Evolutionary conservation across 2,797 vertebrate species (phyloP), one percentile per base, ranked within the genome.

Genomic region (Brachymystax lenok): DNA sequence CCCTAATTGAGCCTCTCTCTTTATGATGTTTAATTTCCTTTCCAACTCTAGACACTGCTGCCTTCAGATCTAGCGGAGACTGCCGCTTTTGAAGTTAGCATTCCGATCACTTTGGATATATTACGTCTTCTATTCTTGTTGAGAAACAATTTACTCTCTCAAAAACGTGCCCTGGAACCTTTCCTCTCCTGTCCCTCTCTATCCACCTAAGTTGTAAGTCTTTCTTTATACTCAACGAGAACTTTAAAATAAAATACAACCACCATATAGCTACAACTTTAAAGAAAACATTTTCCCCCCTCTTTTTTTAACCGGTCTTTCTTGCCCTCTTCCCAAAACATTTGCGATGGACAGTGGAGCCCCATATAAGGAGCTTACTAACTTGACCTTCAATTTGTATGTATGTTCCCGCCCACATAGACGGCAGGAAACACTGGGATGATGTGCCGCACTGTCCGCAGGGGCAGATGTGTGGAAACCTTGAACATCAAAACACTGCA

Each of bases 361-460:
- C 86, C 92, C 94, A 92, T 93, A 91, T 91, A 94, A 89, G 89
- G 92, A 81, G 86, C 86, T 83, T 83, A 91, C 94, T 94, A 95
- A 95, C 94, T 95, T 95, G 94, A 95, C 93, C 94, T 96, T 96
- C 94, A 96, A 93, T 93, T 95, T 95, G 93, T 88, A 83, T 80
- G 82, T 76, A 88, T 28, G 71, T 88, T 91, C 90, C 91, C 92
- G 90, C 89, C 90, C 89, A 91, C 91, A 87, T 85, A 85, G 89
- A 88, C 85, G 67, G 80, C 88, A 82, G 79, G 87, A 78, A 88
- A 82, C 89, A 87, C 83, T 80, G 27, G 69, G 59, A 70, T 52
- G 33, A 56, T 33, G 24, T 28, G 28, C 54, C 27, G 27, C 69
- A 67, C 64, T 30, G 21, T 69, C 74, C 14, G 69, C 69, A 10